phyloP scores from a whole-genome alignment of 1,140 invertebrate species.

The Zelostemma sp. region DNA sequence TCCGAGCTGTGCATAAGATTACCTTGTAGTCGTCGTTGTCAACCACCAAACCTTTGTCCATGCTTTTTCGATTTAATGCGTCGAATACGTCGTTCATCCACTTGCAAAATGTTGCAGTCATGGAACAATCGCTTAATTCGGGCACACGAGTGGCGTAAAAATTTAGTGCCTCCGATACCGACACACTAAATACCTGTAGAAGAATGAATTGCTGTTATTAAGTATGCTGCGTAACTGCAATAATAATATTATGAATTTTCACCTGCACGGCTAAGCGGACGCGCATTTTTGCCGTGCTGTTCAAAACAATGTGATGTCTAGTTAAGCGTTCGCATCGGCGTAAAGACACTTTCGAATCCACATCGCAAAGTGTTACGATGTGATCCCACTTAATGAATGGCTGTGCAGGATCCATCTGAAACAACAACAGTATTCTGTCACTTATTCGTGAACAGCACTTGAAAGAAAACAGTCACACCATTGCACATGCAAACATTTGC shows the following conservation, averaged over 20 bases:
- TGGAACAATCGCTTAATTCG: conserved; percentile 12
- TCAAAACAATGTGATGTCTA: conserved; percentile 25
- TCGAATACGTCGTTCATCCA: conserved; percentile 37
- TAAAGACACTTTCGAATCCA: too few species aligned
- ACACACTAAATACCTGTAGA: conserved; percentile 34
- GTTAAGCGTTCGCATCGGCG: too few species aligned
- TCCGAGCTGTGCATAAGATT: too few species aligned
- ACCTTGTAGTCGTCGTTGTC: too few species aligned
- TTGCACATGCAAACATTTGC: neutral
- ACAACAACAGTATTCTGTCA: neutral
- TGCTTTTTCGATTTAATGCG: too few species aligned
- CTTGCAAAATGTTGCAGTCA: conserved; percentile 27
- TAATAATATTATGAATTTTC: neutral
- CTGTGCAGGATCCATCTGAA: conserved; percentile 16
- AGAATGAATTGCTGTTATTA: too few species aligned
- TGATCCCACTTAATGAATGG: conserved; percentile 13
- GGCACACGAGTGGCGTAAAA: neutral
- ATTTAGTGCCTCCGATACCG: conserved; percentile 21
- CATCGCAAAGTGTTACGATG: conserved; percentile 11
- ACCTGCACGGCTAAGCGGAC: conserved; percentile 25
- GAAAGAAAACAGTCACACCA: too few species aligned
- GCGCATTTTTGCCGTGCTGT: conserved; percentile 29
- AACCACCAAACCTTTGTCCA: neutral
- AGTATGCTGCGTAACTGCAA: too few species aligned
- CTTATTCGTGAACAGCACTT: too few species aligned